Percentiles rank a stretch among this genome's conserved stretches.
phyloP scores from a whole-genome alignment of 2,888 invertebrate genomes.

The Troglohyphantes excavatus region DNA sequence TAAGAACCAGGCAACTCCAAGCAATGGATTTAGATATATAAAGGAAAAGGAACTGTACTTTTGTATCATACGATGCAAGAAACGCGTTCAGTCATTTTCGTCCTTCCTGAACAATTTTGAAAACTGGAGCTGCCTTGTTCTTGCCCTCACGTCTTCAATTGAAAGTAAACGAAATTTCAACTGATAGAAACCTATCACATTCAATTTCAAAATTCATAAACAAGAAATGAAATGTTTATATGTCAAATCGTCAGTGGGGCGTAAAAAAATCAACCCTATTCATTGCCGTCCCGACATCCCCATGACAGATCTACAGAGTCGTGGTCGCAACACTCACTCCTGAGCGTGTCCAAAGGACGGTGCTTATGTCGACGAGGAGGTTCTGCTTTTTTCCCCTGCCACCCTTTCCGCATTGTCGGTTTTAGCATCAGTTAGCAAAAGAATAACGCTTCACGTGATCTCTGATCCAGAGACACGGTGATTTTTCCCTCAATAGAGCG shows the following conservation, averaged over 20 bases:
- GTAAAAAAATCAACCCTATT: conserved; percentile 37
- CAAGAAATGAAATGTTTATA: neutral
- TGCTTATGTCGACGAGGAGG: neutral
- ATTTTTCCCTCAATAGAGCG: conserved; percentile 47
- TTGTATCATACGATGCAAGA: too few species aligned
- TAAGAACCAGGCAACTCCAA: too few species aligned
- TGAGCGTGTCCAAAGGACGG: conserved; percentile 39
- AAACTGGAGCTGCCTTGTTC: too few species aligned
- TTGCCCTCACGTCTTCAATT: too few species aligned
- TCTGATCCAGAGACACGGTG: conserved; percentile 5
- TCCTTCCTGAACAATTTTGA: too few species aligned
- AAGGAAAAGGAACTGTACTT: too few species aligned
- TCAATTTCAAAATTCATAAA: neutral
- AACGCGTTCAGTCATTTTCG: too few species aligned
- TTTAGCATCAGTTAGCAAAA: conserved; percentile 42
- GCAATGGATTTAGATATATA: too few species aligned
- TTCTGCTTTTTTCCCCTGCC: neutral
- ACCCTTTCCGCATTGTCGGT: conserved; percentile 1
- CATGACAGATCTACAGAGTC: conserved; percentile 24
- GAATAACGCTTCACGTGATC: conserved; percentile 21
- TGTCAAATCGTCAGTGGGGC: neutral
- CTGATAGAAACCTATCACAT: too few species aligned
- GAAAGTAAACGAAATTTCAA: too few species aligned
- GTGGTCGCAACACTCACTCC: neutral
- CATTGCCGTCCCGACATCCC: neutral